Percentiles rank a stretch among this genome's conserved stretches.
Conservation (phyloP, 2,888 invertebrate species). For the Mycalesis mineus region DNA sequence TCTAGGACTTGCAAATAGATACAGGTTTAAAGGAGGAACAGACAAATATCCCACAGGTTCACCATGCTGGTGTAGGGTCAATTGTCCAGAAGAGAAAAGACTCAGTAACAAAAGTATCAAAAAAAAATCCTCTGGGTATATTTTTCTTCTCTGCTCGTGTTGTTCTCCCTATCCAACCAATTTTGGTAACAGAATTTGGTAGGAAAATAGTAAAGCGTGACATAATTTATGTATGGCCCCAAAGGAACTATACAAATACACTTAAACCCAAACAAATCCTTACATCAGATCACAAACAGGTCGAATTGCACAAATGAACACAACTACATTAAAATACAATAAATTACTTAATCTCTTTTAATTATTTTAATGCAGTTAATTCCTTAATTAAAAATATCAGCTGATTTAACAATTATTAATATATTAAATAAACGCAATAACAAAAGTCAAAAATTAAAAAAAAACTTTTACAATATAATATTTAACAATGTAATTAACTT, state of each 20-base stretch:
- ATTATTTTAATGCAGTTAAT: constrained; percentile 54
- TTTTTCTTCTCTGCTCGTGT: too few species aligned
- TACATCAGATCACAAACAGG: constrained; percentile 75
- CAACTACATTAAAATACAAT: constrained; percentile 67
- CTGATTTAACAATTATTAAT: constrained; percentile 63
- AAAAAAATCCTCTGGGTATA: too few species aligned
- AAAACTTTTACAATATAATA: constrained; percentile 42
- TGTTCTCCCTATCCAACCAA: too few species aligned
- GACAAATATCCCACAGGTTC: too few species aligned
- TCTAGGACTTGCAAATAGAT: too few species aligned
- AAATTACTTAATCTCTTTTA: constrained; percentile 68
- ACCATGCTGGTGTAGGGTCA: too few species aligned
- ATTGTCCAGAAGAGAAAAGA: too few species aligned
- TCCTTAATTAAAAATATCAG: constrained; percentile 71
- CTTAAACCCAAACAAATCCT: constrained; percentile 66
- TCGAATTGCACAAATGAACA: constrained; percentile 71
- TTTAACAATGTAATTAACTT: constrained; percentile 51
- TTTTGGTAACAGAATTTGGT: too few species aligned
- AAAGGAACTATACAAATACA: constrained; percentile 75
- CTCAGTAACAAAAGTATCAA: too few species aligned
- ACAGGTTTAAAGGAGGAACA: too few species aligned
- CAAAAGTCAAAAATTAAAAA: constrained; percentile 63
- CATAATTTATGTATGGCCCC: too few species aligned
- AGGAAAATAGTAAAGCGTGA: too few species aligned
- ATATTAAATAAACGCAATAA: constrained; percentile 64